phyloP scores from a whole-genome alignment of 2,888 invertebrate species.

The Noctuana brunneofusca region DNA sequence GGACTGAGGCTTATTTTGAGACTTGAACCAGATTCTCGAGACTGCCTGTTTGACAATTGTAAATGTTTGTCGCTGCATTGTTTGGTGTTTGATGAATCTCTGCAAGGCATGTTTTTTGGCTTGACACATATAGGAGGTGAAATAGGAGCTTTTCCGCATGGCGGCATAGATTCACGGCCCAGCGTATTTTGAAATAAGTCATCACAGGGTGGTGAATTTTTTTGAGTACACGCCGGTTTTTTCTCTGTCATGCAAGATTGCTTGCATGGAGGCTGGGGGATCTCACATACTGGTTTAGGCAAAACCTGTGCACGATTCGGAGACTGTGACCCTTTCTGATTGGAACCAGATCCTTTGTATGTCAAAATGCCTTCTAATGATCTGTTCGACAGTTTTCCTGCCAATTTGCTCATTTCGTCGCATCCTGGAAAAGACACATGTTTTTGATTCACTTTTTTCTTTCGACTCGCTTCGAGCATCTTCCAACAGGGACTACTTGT shows the following conservation, averaged over 20 bases:
- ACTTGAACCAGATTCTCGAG: background rate
- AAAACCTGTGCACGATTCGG: constrained; percentile 45
- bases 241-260: constrained; percentile 41
- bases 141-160: constrained; percentile 30
- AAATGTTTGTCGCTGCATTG: background rate
- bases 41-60: background rate
- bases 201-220: constrained; percentile 36
- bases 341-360: constrained; percentile 47
- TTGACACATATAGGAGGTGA: constrained; percentile 16
- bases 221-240: constrained; percentile 44
- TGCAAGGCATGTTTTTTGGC: constrained; percentile 1
- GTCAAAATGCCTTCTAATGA: constrained; percentile 49
- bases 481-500: constrained; percentile 41
- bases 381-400: constrained; percentile 36
- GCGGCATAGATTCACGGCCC: constrained; percentile 24
- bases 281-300: constrained; percentile 42
- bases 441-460: constrained; percentile 46
- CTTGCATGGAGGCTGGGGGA: constrained; percentile 46
- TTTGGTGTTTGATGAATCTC: constrained; percentile 15
- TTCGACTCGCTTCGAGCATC: constrained; percentile 31
- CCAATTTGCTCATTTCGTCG: constrained; percentile 42
- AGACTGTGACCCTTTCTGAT: constrained; percentile 34
- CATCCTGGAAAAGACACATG: constrained; percentile 54
- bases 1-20: background rate
- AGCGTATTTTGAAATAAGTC: constrained; percentile 23